Conservation (phyloP, 2,113 vertebrate genomes). For the Patagioenas fasciata region DNA sequence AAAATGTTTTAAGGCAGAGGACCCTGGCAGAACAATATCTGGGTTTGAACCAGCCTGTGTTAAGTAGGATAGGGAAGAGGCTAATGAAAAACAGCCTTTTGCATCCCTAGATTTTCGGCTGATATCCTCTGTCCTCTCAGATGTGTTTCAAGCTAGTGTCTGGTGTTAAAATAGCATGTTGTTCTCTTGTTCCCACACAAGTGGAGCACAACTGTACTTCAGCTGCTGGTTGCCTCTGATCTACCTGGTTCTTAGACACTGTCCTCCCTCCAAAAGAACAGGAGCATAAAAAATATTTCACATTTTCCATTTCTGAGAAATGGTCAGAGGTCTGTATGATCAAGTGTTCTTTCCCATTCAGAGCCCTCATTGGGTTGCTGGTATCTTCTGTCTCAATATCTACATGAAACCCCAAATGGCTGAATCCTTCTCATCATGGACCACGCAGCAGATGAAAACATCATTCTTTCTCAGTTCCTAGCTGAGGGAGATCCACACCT, state of each 20-base stretch:
- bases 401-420: not conserved
- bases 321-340: not conserved
- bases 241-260: not conserved
- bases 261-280: not conserved
- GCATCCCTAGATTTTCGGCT: not conserved
- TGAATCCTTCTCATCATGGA: not conserved
- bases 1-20: not conserved
- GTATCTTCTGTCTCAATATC: not conserved
- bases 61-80: not conserved
- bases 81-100: not conserved
- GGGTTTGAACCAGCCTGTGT: not conserved
- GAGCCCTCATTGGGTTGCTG: not conserved
- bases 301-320: not conserved
- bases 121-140: not conserved
- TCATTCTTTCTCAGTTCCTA: not conserved
- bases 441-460: not conserved
- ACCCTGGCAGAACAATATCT: not conserved
- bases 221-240: not conserved
- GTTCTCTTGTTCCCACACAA: not conserved
- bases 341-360: not conserved
- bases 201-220: not conserved
- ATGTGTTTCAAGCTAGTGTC: not conserved
- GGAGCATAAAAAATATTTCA: not conserved
- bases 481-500: not conserved
- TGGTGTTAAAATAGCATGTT: not conserved